Evolutionary conservation across 2,797 vertebrate species (phyloP).

Genomic region (Enoplosus armatus): DNA sequence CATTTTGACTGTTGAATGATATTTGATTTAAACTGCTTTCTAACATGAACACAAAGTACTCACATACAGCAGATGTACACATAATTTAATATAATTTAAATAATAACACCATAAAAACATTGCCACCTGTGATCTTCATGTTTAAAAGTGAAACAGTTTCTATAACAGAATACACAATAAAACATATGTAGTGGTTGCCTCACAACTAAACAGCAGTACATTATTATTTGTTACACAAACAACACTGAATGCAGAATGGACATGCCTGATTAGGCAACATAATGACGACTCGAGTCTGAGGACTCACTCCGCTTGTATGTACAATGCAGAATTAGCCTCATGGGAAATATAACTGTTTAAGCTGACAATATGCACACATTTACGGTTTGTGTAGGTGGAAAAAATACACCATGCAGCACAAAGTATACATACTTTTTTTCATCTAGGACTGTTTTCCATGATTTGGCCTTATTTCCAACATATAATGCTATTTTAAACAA

Average conservation of each 20-base stretch:
- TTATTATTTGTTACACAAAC: background rate
- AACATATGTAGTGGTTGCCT: background rate
- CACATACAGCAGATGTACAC: background rate
- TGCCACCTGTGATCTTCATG: background rate
- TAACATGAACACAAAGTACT: background rate
- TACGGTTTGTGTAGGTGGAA: too few relatives aligned
- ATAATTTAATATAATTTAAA: background rate
- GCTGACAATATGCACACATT: background rate
- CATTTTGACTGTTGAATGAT: background rate
- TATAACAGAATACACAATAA: too few relatives aligned
- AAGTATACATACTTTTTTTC: background rate
- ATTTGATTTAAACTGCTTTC: background rate
- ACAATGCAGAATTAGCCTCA: background rate
- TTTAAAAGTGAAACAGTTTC: background rate
- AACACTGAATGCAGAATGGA: background rate
- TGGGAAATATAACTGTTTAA: background rate
- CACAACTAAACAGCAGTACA: background rate
- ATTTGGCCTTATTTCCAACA: background rate
- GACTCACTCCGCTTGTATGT: background rate
- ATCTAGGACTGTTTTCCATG: background rate
- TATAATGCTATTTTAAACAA: background rate
- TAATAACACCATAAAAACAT: background rate
- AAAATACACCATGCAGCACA: background rate
- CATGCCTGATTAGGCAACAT: background rate
- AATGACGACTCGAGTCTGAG: background rate